Percentiles rank a stretch among this genome's conserved stretches.
Conservation (phyloP, 1,140 invertebrate species). For the Heliconius melpomene region DNA sequence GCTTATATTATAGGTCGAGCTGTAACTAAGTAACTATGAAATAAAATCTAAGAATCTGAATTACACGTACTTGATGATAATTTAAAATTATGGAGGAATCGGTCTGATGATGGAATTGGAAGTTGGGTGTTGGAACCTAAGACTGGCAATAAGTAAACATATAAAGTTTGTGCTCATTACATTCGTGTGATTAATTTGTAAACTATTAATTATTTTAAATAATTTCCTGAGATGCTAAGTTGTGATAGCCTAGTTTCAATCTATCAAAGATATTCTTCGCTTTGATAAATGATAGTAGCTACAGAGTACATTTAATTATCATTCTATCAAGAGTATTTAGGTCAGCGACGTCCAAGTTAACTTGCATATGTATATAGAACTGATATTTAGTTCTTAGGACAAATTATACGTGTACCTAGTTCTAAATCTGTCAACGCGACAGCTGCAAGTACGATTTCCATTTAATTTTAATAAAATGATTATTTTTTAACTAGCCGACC, state of each 20-base stretch:
- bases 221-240: background rate
- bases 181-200: no score
- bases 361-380: background rate
- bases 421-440: background rate
- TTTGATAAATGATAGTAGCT: conserved; percentile 1
- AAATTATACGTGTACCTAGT: background rate
- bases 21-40: no score
- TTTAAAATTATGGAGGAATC: no score
- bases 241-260: background rate
- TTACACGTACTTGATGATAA: no score
- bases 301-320: conserved; percentile 1
- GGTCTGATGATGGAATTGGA: background rate
- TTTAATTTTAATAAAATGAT: no score
- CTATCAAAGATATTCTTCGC: background rate
- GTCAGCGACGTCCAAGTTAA: background rate
- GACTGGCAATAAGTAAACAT: no score
- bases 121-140: no score
- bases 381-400: background rate
- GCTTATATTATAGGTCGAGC: no score
- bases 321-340: background rate
- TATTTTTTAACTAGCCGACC: no score
- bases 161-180: no score
- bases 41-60: background rate
- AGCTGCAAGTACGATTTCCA: no score
- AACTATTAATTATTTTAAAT: no score